A percentile compares a stretch with the other conserved stretches of the same genome.
These are phyloP conservation scores for Pogonomyrmex barbatus DNA, from an alignment of 1,140 invertebrate species.

Conservation along the genomic window DNA sequence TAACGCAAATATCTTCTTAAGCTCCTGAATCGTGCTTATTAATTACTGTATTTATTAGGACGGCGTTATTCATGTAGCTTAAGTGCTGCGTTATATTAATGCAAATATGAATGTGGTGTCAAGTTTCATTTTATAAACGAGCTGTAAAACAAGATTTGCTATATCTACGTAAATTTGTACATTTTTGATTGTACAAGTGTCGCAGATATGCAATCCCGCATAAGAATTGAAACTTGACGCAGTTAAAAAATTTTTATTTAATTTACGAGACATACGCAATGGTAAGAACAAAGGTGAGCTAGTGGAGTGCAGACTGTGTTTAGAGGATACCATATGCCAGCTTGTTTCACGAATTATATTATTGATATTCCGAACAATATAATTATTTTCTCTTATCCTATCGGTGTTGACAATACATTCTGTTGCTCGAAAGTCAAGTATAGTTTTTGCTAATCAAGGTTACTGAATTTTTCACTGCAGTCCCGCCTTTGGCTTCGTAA, in stretches of 20 bases:
- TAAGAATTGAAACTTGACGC: conserved; percentile 75
- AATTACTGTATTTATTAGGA: conserved; percentile 82
- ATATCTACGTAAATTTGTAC: conserved; percentile 37
- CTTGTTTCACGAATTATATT: conserved; percentile 82
- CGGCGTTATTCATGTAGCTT: conserved; percentile 80
- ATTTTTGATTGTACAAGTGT: conserved; percentile 4
- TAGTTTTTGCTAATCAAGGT: conserved; percentile 77
- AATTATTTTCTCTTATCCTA: conserved; percentile 82
- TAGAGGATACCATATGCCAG: conserved; percentile 86
- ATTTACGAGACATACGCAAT: conserved; percentile 81
- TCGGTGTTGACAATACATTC: conserved; percentile 80
- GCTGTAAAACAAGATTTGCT: conserved; percentile 31
- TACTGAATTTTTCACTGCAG: conserved; percentile 77
- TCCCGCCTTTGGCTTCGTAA: conserved; percentile 54
- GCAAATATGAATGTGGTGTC: conserved; percentile 78
- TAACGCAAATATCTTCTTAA: conserved; percentile 81
- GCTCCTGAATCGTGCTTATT: conserved; percentile 78
- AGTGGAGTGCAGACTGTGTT: conserved; percentile 87
- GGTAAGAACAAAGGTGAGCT: conserved; percentile 85
- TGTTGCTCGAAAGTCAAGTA: conserved; percentile 80
- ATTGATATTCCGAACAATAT: conserved; percentile 78
- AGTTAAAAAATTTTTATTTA: conserved; percentile 77
- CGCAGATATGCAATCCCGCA: not conserved
- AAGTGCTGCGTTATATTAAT: conserved; percentile 78
- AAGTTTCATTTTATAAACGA: conserved; percentile 76